A percentile compares a stretch with the other conserved stretches of the same genome.
phyloP scores from a whole-genome alignment of 2,113 vertebrate species.

The Gymnarchus niloticus region DNA sequence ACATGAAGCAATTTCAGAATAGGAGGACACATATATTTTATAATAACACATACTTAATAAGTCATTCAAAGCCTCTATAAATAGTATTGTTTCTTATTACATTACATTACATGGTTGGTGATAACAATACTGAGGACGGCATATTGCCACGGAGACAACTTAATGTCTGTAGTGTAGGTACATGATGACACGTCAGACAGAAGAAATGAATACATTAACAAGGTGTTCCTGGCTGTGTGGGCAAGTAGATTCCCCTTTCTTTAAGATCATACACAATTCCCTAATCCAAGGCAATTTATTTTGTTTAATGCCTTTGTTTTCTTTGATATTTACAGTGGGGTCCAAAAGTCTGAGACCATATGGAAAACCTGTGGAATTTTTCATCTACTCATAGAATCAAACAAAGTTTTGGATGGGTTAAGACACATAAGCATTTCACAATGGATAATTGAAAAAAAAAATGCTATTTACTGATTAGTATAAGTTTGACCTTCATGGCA shows the following conservation, averaged over 20 bases:
- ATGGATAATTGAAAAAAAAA: too few species aligned
- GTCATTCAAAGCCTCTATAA: not conserved
- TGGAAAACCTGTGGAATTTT: too few species aligned
- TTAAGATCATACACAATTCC: not conserved
- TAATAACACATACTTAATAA: not conserved
- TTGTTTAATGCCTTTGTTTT: too few species aligned
- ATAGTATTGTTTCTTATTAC: not conserved
- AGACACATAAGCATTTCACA: too few species aligned
- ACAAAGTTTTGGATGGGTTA: too few species aligned
- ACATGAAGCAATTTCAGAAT: not conserved
- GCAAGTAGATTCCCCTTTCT: not conserved
- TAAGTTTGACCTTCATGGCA: too few species aligned
- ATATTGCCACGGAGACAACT: not conserved
- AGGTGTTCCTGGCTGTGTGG: not conserved
- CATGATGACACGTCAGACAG: not conserved
- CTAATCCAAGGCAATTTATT: not conserved
- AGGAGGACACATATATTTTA: not conserved
- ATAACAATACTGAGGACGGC: not conserved
- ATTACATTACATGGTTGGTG: not conserved
- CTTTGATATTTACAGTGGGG: too few species aligned
- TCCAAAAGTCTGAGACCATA: too few species aligned
- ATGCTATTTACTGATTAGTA: too few species aligned
- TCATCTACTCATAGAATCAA: too few species aligned
- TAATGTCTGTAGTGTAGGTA: not conserved
- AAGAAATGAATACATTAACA: not conserved